These are phyloP conservation scores for Phenganax subtilis DNA, from an alignment of 92 coral and sea anemone species.

Conservation along the genomic window DNA sequence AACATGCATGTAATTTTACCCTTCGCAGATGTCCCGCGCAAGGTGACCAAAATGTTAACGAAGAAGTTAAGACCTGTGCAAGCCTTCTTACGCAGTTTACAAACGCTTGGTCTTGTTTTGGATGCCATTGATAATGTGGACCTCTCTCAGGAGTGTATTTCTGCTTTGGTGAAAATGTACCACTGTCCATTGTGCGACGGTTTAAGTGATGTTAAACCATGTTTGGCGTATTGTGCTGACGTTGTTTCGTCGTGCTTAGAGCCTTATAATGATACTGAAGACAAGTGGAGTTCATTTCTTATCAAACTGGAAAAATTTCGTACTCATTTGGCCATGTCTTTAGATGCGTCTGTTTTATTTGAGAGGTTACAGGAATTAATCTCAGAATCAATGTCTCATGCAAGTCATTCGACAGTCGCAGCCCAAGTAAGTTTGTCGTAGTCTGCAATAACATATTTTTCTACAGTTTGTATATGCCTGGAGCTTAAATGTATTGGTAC, in stretches of 20 bases:
- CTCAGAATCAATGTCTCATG: constrained; percentile 23
- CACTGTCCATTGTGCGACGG: constrained; percentile 82
- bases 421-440: constrained; percentile 35
- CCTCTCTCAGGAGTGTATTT: constrained; percentile 67
- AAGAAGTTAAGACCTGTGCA: constrained; percentile 65
- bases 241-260: constrained; percentile 64
- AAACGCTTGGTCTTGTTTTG: constrained; percentile 54
- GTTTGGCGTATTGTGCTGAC: constrained; percentile 66
- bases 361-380: constrained; percentile 2
- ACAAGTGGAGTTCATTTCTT: constrained; percentile 63
- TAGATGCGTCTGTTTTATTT: constrained; percentile 22
- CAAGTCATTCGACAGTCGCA: constrained; percentile 52
- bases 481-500: not conserved
- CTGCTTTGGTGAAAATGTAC: constrained; percentile 65
- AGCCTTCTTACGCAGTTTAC: constrained; percentile 55
- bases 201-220: constrained; percentile 61
- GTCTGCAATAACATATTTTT: not conserved
- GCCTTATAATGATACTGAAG: constrained; percentile 59
- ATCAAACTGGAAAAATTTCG: constrained; percentile 43
- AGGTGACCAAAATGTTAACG: constrained; percentile 45
- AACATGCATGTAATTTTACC: constrained; percentile 55
- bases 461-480: not conserved
- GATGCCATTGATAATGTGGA: constrained; percentile 54
- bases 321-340: constrained; percentile 9
- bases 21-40: constrained; percentile 60